Evolutionary conservation across 2,888 invertebrate species (phyloP).

Genomic region (Trissolcus japonicus): DNA sequence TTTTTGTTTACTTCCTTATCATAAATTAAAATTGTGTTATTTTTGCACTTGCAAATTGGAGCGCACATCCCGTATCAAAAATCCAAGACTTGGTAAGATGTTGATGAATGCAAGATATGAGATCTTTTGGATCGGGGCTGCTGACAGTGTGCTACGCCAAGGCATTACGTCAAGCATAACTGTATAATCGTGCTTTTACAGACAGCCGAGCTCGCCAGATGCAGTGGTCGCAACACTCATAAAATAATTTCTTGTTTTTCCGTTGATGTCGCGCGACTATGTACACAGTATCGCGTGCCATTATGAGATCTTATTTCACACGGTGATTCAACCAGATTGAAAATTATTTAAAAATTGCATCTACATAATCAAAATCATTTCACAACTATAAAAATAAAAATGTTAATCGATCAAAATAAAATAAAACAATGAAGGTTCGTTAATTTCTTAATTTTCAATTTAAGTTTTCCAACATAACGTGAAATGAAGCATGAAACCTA

Average conservation of each 20-base stretch:
- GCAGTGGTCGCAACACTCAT: constrained; percentile 42
- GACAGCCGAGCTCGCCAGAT: constrained; percentile 33
- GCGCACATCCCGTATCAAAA: constrained; percentile 36
- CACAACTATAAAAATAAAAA: too few species aligned
- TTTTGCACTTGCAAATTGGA: constrained; percentile 42
- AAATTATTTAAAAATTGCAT: too few species aligned
- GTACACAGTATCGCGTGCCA: constrained; percentile 9
- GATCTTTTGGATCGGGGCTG: constrained; percentile 34
- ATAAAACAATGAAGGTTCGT: too few species aligned
- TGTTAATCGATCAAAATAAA: too few species aligned
- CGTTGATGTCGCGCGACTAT: constrained; percentile 34
- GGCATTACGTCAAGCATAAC: constrained; percentile 54
- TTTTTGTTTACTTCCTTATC: too few species aligned
- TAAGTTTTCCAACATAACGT: too few species aligned
- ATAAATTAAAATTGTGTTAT: too few species aligned
- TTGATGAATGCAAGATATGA: constrained; percentile 28
- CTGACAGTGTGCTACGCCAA: constrained; percentile 49
- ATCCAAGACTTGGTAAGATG: constrained; percentile 37
- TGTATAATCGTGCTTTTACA: constrained; percentile 46
- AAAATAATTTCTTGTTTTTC: constrained; percentile 47
- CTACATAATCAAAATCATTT: too few species aligned
- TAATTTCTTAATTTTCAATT: too few species aligned
- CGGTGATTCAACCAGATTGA: constrained; percentile 13
- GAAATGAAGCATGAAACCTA: too few species aligned
- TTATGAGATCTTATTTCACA: constrained; percentile 27